These are phyloP conservation scores for Argyra leucocephala DNA, from an alignment of 2,888 invertebrate species.

Conservation along the genomic window DNA sequence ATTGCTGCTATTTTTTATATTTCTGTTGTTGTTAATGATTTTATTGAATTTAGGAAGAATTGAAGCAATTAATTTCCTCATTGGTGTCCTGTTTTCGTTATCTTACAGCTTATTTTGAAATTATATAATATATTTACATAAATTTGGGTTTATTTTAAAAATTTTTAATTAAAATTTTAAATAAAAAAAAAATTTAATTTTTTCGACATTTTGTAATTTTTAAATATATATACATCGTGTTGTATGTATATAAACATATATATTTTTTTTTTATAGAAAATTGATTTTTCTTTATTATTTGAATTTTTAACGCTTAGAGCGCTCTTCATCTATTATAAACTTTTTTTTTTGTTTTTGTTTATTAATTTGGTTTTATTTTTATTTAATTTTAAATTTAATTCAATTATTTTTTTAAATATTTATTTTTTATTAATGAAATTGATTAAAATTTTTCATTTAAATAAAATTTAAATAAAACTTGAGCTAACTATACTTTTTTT, in stretches of 20 bases:
- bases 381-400: no score
- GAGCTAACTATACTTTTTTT: conserved; percentile 3
- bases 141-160: not conserved
- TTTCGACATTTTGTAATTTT: not conserved
- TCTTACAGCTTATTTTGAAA: not conserved
- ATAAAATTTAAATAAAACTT: not conserved
- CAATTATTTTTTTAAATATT: no score
- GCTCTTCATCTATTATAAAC: not conserved
- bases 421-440: not conserved
- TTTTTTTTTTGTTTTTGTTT: not conserved
- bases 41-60: not conserved
- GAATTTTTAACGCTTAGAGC: not conserved
- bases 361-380: not conserved
- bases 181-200: not conserved
- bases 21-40: no score
- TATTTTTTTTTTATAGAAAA: no score
- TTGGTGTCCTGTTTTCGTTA: conserved; percentile 6
- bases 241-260: not conserved
- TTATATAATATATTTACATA: not conserved
- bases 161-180: not conserved
- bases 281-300: not conserved
- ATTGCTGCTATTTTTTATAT: not conserved
- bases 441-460: not conserved
- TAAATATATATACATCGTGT: not conserved
- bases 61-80: conserved; percentile 6